A percentile compares a stretch with the other conserved stretches of the same genome.
Conservation (phyloP, 2,113 vertebrate species). For the Rhipidura dahli region DNA sequence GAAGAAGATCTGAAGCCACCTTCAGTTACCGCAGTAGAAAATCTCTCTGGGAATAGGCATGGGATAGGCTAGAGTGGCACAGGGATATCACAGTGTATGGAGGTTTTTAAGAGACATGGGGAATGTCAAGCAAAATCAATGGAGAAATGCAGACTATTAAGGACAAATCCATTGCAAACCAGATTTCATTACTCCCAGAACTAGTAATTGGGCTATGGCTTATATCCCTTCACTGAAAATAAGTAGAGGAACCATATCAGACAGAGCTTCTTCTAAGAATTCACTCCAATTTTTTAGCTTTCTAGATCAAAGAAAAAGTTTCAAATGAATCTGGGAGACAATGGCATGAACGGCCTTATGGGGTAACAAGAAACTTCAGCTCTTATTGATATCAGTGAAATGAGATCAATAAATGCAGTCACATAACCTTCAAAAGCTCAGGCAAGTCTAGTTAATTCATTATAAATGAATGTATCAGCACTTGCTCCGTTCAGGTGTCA, state of each 20-base stretch:
- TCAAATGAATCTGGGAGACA: slow-evolving; percentile 1
- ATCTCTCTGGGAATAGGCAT: not conserved
- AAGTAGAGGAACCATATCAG: not conserved
- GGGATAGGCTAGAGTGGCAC: not conserved
- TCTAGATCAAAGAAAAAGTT: slow-evolving; percentile 14
- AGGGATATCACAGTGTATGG: not conserved
- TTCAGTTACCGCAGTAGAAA: not conserved
- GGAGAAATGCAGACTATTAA: not conserved
- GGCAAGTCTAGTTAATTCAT: not conserved
- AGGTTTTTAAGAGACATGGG: not conserved
- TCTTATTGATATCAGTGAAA: not conserved
- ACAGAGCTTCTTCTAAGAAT: not conserved
- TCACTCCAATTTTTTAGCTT: not conserved
- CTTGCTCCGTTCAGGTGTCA: not conserved
- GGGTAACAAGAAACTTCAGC: not conserved
- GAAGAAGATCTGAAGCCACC: not conserved
- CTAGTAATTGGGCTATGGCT: not conserved
- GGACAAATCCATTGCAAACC: not conserved
- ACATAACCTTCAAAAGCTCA: slow-evolving; percentile 5
- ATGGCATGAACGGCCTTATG: not conserved
- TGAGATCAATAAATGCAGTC: slow-evolving; percentile 10
- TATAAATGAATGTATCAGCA: not conserved
- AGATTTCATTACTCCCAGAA: not conserved
- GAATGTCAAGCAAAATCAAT: not conserved
- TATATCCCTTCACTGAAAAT: not conserved